These are phyloP conservation scores for Chromoteleia sp. DNA, from an alignment of 2,888 invertebrate species.

Conservation along the genomic window DNA sequence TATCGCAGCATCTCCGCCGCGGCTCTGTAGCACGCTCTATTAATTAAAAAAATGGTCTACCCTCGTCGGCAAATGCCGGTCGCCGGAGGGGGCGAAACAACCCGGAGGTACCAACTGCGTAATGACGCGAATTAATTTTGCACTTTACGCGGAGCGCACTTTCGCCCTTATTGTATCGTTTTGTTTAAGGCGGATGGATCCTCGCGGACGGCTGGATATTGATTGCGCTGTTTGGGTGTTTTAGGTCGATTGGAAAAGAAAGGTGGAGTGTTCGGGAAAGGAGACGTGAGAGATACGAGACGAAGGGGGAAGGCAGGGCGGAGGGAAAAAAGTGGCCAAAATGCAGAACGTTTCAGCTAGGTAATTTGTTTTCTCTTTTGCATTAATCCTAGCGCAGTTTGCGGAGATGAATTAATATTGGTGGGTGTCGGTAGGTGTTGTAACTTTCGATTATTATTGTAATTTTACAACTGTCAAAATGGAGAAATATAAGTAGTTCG, in stretches of 20 bases:
- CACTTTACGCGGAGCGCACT: conserved; percentile 63
- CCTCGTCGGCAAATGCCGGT: conserved; percentile 75
- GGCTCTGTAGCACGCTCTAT: conserved; percentile 78
- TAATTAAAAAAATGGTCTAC: conserved; percentile 79
- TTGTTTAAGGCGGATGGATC: conserved; percentile 50
- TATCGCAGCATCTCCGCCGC: conserved; percentile 75
- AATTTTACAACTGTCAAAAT: too few relatives aligned
- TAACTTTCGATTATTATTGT: too few relatives aligned
- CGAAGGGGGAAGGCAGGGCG: too few relatives aligned
- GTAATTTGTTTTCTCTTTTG: too few relatives aligned
- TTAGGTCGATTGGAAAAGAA: conserved; percentile 57
- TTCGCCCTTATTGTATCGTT: conserved; percentile 29
- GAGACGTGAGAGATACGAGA: background rate
- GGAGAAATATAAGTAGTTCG: too few relatives aligned
- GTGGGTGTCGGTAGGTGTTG: too few relatives aligned
- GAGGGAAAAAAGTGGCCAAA: too few relatives aligned
- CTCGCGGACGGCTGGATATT: conserved; percentile 25
- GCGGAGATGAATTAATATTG: too few relatives aligned
- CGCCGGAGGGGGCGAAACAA: conserved; percentile 70
- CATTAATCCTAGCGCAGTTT: too few relatives aligned
- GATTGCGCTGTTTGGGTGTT: conserved; percentile 55
- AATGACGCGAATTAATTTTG: conserved; percentile 74
- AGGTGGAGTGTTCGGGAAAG: conserved; percentile 1
- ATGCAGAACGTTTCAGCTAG: too few relatives aligned
- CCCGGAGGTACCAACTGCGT: conserved; percentile 66